Evolutionary conservation across 2,797 vertebrate genomes (phyloP).

Genomic region (Perodicticus potto): DNA sequence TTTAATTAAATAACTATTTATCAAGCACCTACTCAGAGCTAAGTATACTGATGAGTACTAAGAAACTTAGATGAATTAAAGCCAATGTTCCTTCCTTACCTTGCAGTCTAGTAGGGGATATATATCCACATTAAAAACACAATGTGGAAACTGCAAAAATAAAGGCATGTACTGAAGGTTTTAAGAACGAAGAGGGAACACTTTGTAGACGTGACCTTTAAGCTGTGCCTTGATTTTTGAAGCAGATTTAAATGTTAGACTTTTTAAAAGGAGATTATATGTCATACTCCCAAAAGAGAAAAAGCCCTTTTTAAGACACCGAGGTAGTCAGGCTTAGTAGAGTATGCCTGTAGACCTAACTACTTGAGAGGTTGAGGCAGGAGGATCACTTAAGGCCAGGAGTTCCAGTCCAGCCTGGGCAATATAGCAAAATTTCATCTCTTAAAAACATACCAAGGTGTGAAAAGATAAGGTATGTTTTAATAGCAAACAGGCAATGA

Average conservation of each 20-base stretch:
- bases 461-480: conserved; percentile 31
- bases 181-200: background rate
- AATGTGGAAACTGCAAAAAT: background rate
- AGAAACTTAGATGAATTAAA: conserved; percentile 3
- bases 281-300: conserved; percentile 16
- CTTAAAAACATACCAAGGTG: conserved; percentile 2
- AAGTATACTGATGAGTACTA: background rate
- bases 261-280: background rate
- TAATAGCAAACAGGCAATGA: background rate
- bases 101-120: background rate
- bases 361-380: background rate
- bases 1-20: conserved; percentile 13
- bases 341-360: background rate
- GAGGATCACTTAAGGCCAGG: background rate
- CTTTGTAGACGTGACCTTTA: background rate
- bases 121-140: background rate
- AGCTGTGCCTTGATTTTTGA: background rate
- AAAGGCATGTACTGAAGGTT: background rate
- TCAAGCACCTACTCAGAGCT: background rate
- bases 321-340: background rate
- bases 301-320: conserved; percentile 11
- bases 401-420: background rate
- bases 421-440: background rate
- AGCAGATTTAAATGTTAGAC: conserved; percentile 7
- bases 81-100: background rate